Evolutionary conservation across 1,140 invertebrate genomes (phyloP).

Genomic region (Drosophila equinoxialis): DNA sequence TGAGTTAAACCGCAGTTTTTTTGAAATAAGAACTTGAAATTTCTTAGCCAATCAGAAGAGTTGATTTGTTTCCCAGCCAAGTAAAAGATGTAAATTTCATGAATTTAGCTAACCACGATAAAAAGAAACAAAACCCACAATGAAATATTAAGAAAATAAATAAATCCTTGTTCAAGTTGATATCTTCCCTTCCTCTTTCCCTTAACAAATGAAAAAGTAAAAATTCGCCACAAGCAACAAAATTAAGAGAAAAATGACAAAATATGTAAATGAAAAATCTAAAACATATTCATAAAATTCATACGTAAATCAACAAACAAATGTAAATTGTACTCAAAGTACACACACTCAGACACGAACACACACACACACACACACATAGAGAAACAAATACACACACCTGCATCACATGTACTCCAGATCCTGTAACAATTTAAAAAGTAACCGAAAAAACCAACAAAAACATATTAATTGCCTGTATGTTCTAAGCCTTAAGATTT

Average conservation of each 20-base stretch:
- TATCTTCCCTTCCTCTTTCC: not conserved
- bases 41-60: not conserved
- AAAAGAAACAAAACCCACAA: not conserved
- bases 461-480: slow-evolving; percentile 71
- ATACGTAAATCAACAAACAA: slow-evolving; percentile 51
- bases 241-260: slow-evolving; percentile 2
- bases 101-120: not conserved
- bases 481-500: slow-evolving; percentile 60
- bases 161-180: slow-evolving; percentile 21
- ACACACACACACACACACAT: slow-evolving; percentile 15
- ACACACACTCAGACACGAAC: slow-evolving; percentile 32
- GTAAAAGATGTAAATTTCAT: not conserved
- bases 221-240: slow-evolving; percentile 5
- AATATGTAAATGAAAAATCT: slow-evolving; percentile 11
- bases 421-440: slow-evolving; percentile 55
- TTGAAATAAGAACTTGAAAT: too few relatives aligned
- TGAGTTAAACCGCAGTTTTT: too few relatives aligned
- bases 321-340: slow-evolving; percentile 48
- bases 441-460: slow-evolving; percentile 35
- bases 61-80: slow-evolving; percentile 35
- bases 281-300: slow-evolving; percentile 40
- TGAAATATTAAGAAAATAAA: slow-evolving; percentile 24
- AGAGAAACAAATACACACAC: slow-evolving; percentile 27
- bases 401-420: slow-evolving; percentile 35
- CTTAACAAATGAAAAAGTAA: not conserved